Evolutionary conservation across 1,140 invertebrate genomes (phyloP).

Genomic region (Babylonia areolata): DNA sequence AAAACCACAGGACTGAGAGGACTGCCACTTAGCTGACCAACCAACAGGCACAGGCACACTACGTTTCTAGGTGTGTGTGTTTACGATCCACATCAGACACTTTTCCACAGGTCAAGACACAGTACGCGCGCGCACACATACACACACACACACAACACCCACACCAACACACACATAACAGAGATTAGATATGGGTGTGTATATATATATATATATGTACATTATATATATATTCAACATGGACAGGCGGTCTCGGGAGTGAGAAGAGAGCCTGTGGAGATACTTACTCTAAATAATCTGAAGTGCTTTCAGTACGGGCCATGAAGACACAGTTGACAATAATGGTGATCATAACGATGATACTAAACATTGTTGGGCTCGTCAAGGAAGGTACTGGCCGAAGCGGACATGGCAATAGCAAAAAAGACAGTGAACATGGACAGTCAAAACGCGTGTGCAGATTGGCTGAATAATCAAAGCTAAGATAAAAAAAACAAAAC

Average conservation of each 20-base stretch:
- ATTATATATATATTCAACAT: not conserved
- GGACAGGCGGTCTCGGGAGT: not conserved
- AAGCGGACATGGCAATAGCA: not conserved
- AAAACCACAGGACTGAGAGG: no score
- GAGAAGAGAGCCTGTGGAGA: slow-evolving; percentile 2
- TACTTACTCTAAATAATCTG: slow-evolving; percentile 64
- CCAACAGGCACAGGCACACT: no score
- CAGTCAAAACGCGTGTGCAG: no score
- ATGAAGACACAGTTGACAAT: slow-evolving; percentile 98
- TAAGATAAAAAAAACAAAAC: no score
- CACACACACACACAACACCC: not conserved
- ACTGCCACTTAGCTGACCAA: no score
- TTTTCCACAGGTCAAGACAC: no score
- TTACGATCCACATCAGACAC: no score
- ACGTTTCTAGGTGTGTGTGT: no score
- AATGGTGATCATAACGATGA: slow-evolving; percentile 96
- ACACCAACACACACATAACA: slow-evolving; percentile 3
- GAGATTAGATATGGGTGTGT: slow-evolving; percentile 9
- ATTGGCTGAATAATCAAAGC: not conserved
- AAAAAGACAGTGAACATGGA: slow-evolving; percentile 4
- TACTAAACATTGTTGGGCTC: slow-evolving; percentile 86
- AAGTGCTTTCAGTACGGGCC: slow-evolving; percentile 79
- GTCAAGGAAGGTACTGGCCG: slow-evolving; percentile 59
- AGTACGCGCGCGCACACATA: no score
- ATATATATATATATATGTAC: slow-evolving; percentile 26